Percentiles rank a stretch among this genome's conserved stretches.
Conservation (phyloP, 2,113 vertebrate species). For the Circaetus cinerascens region DNA sequence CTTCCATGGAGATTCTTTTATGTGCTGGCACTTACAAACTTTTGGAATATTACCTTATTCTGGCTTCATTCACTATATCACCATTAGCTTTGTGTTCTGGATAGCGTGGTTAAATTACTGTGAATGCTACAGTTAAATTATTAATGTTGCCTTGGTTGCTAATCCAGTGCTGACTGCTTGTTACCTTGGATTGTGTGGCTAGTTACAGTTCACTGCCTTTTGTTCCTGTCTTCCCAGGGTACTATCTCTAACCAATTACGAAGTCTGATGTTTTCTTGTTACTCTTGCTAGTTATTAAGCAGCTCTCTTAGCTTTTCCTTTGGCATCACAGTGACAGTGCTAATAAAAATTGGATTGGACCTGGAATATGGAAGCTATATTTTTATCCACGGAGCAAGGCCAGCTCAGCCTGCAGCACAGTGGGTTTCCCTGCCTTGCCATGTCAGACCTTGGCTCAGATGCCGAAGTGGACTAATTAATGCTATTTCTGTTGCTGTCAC, state of each 20-base stretch:
- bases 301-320: neutral
- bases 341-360: neutral
- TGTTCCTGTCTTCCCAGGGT: conserved; percentile 18
- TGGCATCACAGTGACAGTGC: neutral
- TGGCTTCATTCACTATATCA: neutral
- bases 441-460: neutral
- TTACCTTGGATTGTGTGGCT: conserved; percentile 7
- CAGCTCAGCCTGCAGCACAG: neutral
- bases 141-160: conserved; percentile 47
- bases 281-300: neutral
- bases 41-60: neutral
- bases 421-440: neutral
- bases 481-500: neutral
- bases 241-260: conserved; percentile 24
- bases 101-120: conserved; percentile 10
- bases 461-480: neutral
- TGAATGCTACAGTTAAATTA: conserved; percentile 28
- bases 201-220: conserved; percentile 49
- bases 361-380: neutral
- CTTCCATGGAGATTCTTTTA: neutral
- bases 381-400: neutral
- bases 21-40: neutral
- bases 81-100: conserved; percentile 12
- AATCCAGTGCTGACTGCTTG: conserved; percentile 30
- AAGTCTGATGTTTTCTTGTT: neutral